These are phyloP conservation scores for Cyclophora punctaria DNA, from an alignment of 2,888 invertebrate species.

Conservation along the genomic window DNA sequence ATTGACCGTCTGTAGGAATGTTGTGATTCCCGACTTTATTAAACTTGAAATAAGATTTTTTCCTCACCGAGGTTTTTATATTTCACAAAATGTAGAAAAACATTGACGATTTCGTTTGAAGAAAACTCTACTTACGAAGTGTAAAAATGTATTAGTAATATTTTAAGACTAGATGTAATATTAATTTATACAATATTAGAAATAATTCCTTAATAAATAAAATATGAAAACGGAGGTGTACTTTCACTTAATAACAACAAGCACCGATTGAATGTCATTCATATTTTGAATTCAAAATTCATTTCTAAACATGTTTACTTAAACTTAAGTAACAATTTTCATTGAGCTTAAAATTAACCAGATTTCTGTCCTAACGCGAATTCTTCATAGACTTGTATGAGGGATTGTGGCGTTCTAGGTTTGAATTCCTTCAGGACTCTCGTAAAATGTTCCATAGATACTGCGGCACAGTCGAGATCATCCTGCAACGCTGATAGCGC, in stretches of 20 bases:
- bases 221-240: conserved; percentile 19
- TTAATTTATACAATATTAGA: conserved; percentile 44
- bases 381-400: conserved; percentile 83
- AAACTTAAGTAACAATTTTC: neutral
- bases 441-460: conserved; percentile 82
- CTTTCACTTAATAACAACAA: conserved; percentile 3
- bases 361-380: conserved; percentile 66
- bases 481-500: conserved; percentile 89
- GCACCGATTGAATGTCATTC: too few relatives aligned
- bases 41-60: too few relatives aligned
- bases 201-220: conserved; percentile 45
- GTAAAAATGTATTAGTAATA: conserved; percentile 21
- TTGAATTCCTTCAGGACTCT: conserved; percentile 80
- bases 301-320: too few relatives aligned
- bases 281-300: too few relatives aligned
- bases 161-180: conserved; percentile 37
- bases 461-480: conserved; percentile 76
- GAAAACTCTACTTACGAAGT: conserved; percentile 9
- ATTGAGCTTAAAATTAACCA: conserved; percentile 19
- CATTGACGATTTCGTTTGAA: conserved; percentile 3
- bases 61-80: conserved; percentile 3
- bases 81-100: neutral
- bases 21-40: too few relatives aligned
- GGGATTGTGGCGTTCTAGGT: conserved; percentile 83
- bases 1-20: too few relatives aligned